Evolutionary conservation across 2,888 invertebrate genomes (phyloP), one percentile per base, ranked within the genome.

Genomic region (Eumerus sabulonum): DNA sequence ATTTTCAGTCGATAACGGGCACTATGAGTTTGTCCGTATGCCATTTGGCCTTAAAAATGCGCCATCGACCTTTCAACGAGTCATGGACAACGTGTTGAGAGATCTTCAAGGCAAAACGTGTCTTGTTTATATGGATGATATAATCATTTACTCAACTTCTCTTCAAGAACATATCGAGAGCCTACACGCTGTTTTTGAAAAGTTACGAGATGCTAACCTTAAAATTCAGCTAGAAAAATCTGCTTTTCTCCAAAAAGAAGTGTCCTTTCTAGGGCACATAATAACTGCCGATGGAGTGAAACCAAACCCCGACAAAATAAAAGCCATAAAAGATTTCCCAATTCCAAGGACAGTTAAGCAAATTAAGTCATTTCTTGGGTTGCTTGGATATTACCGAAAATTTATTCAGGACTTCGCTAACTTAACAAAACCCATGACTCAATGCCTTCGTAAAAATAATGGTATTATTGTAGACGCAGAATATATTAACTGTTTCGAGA

Each of bases 211-310:
- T 45, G 68, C 64, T 0, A 83, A 83, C 57, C 72, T 85, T 7
- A 84, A 85, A 82, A 76, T 85, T 1, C 84, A 85, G 50, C 14
- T 83, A 84, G 14, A 57, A 11, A 57, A 57, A 45, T 35, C 16
- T 12, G 16, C 11, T 12, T 57, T 44, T n/a, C n/a, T n/a, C n/a
- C n/a, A n/a, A n/a, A n/a, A n/a, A n/a, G n/a, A n/a, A n/a, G n/a
- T n/a, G n/a, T n/a, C n/a, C n/a, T n/a, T n/a, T n/a, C n/a, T n/a
- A n/a, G n/a, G n/a, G n/a, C n/a, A n/a, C n/a, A n/a, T n/a, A n/a
- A n/a, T n/a, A n/a, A n/a, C n/a, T n/a, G n/a, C n/a, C n/a, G n/a
- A n/a, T n/a, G n/a, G n/a, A n/a, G n/a, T n/a, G n/a, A n/a, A n/a
- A n/a, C n/a, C n/a, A n/a, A n/a, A n/a, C n/a, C n/a, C n/a, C n/a